Evolutionary conservation across 2,888 invertebrate species (phyloP).

Genomic region (Teinopalpus imperialis): DNA sequence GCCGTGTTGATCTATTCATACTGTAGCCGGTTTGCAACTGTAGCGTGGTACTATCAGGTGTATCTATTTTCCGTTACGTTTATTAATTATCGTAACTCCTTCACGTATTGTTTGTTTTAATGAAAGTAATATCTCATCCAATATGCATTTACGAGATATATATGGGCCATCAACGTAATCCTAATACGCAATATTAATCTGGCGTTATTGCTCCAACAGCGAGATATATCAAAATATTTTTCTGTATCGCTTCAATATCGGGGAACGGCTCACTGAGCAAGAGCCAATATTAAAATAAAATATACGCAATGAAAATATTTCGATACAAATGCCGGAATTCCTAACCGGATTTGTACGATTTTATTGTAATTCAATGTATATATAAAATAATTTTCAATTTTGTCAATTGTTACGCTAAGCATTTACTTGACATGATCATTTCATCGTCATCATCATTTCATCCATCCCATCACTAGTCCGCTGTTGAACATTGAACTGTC

Average conservation of each 20-base stretch:
- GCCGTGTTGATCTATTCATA: no score
- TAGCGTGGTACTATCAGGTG: no score
- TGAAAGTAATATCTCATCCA: slow-evolving; percentile 1
- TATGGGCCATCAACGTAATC: slow-evolving; percentile 28
- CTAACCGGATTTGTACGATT: slow-evolving; percentile 9
- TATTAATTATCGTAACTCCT: no score
- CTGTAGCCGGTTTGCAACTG: no score
- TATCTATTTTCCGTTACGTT: no score
- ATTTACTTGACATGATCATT: no score
- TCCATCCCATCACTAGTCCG: no score
- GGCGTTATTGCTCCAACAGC: slow-evolving; percentile 42
- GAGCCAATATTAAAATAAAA: slow-evolving; percentile 55
- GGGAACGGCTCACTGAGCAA: slow-evolving; percentile 44
- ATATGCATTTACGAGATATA: slow-evolving; percentile 14
- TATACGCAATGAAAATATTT: slow-evolving; percentile 34
- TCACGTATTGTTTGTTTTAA: slow-evolving; percentile 4
- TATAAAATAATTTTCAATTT: no score
- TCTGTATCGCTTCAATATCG: slow-evolving; percentile 31
- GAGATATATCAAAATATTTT: slow-evolving; percentile 43
- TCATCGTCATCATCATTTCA: no score
- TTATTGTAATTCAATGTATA: slow-evolving; percentile 8
- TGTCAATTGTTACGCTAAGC: no score
- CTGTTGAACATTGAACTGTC: no score
- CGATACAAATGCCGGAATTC: slow-evolving; percentile 30
- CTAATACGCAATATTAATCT: slow-evolving; percentile 53